Base-by-base conservation (phyloP, 2,113 vertebrate species). In the Zosterops japonicus region DNA sequence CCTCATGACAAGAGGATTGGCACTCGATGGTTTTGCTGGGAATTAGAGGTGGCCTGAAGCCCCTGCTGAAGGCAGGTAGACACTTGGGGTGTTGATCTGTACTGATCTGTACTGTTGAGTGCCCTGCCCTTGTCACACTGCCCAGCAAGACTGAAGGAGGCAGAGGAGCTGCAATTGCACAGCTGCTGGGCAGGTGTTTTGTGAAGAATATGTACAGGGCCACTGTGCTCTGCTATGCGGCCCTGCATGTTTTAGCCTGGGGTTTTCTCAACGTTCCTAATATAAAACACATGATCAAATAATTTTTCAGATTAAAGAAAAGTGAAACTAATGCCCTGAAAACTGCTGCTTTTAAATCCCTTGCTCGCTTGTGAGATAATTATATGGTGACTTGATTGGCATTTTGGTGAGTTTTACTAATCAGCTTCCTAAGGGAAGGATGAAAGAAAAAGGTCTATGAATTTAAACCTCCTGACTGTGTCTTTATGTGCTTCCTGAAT, bases 371-470 rank as follows among this genome's bases (percentile, higher is more conserved):
- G 64, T 81, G 68, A 90, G 86, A 53, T 88, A 95, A 95, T 90
- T 77, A 75, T 15, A 70, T 46, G 44, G 68, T 90, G 88, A 90
- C 21, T 78, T 90, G 68, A 90, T 46, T 52, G 47, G 79, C 85
- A 68, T 81, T 61, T 77, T 93, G 56, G 64, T 78, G 64, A 64
- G 61, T 90, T 95, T 90, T 88, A 47, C 71, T 90, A 86, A 90
- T 92, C 49, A 68, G 65, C 44, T 90, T 79, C 75, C 64, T 84
- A 42, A 9, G 23, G 76, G 36, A 71, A 47, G 14, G 49, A 88
- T 79, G 69, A 93, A 94, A 95, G 79, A 60, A 84, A 93, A 94
- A 61, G 15, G n/a, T 81, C 68, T 60, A 5, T 74, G 64, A 83
- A 78, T 86, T 86, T 57, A 68, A 83, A 71, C 49, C 21, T 90